Percentiles rank a stretch among this genome's conserved stretches.
phyloP scores from a whole-genome alignment of 2,888 invertebrate genomes.

The Drosophila infuscata region DNA sequence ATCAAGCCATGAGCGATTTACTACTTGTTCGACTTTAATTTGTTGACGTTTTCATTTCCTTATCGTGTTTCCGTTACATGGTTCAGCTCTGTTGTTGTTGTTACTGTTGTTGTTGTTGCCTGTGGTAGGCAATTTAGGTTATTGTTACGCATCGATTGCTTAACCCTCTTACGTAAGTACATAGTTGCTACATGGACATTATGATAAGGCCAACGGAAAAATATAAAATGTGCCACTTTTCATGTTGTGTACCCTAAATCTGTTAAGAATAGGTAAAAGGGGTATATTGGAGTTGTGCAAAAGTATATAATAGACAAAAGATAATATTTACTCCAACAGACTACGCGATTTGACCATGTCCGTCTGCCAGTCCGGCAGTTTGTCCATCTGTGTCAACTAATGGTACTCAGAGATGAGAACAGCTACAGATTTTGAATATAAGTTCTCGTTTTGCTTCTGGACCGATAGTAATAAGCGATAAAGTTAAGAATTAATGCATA shows the following conservation, averaged over 20 bases:
- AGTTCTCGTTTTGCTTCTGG: too few relatives aligned
- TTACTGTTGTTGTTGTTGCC: slow-evolving; percentile 20
- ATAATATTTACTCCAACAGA: not conserved
- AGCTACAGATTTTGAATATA: not conserved
- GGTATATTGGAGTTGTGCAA: not conserved
- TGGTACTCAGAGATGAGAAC: not conserved
- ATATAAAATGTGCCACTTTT: slow-evolving; percentile 8
- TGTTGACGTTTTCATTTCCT: slow-evolving; percentile 60
- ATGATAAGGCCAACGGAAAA: slow-evolving; percentile 34
- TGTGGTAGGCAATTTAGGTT: slow-evolving; percentile 55
- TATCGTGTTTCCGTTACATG: slow-evolving; percentile 51
- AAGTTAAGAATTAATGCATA: not conserved
- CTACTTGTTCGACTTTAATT: slow-evolving; percentile 48
- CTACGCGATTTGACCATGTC: not conserved
- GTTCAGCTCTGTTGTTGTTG: slow-evolving; percentile 25
- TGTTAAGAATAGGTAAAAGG: not conserved
- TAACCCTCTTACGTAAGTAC: slow-evolving; percentile 51
- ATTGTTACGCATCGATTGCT: slow-evolving; percentile 67
- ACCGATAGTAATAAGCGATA: not conserved
- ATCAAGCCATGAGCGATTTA: slow-evolving; percentile 42
- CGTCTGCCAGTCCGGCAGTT: too few relatives aligned
- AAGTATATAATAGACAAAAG: not conserved
- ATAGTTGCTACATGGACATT: slow-evolving; percentile 29
- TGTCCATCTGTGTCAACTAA: too few relatives aligned
- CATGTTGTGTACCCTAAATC: not conserved